Evolutionary conservation across 2,888 invertebrate genomes (phyloP).

Genomic region (Pterostichus madidus): DNA sequence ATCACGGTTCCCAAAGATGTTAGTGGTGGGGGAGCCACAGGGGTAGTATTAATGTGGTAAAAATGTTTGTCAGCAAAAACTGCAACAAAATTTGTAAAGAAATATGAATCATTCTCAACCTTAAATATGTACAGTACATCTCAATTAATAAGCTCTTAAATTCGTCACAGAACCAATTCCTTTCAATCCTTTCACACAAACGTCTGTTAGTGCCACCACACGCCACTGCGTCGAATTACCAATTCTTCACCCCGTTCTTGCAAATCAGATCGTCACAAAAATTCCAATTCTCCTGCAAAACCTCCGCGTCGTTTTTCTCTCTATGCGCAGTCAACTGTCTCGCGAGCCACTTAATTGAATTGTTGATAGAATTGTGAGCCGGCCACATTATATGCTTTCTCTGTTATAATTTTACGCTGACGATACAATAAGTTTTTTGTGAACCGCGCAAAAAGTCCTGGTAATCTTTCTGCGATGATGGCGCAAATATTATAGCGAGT

Average conservation of each 20-base stretch:
- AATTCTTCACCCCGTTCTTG: conserved; percentile 28
- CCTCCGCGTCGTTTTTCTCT: conserved; percentile 24
- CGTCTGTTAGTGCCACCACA: conserved; percentile 11
- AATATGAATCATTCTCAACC: too few species aligned
- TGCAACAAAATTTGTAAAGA: too few species aligned
- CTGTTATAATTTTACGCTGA: conserved; percentile 48
- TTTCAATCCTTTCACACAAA: conserved; percentile 2
- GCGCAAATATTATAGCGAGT: conserved; percentile 23
- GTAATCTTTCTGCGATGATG: conserved; percentile 20
- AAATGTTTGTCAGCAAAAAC: too few species aligned
- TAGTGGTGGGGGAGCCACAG: too few species aligned
- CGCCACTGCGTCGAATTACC: conserved; percentile 40
- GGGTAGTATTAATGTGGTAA: too few species aligned
- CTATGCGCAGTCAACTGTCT: conserved; percentile 44
- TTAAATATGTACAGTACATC: too few species aligned
- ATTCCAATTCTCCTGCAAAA: conserved; percentile 33
- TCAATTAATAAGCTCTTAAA: not conserved
- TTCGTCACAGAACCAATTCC: not conserved
- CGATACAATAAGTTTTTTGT: conserved; percentile 18
- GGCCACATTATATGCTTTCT: conserved; percentile 47
- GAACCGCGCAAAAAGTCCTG: not conserved
- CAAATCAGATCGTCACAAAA: conserved; percentile 20
- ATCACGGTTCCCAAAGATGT: too few species aligned
- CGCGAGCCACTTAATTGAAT: conserved; percentile 42
- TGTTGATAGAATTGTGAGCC: conserved; percentile 50